A percentile compares a stretch with the other conserved stretches of the same genome.
phyloP scores from a whole-genome alignment of 2,888 invertebrate species.

The Callyntrura sp. region DNA sequence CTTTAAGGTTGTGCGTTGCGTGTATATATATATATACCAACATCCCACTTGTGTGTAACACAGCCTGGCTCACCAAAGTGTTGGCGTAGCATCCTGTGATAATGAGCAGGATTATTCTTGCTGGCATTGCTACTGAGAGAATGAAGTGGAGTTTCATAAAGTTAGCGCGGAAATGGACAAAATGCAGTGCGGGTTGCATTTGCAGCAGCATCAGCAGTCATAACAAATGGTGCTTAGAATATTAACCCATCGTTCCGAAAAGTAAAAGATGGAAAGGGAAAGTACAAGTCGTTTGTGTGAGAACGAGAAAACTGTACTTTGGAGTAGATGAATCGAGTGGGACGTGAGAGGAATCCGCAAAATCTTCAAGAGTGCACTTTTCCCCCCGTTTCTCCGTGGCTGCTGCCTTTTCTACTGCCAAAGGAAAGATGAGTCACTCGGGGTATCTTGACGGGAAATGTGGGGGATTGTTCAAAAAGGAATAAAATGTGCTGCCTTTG shows the following conservation, averaged over 20 bases:
- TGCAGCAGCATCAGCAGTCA: not conserved
- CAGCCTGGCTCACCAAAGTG: not conserved
- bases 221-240: conserved; percentile 44
- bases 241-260: no score
- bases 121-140: no score
- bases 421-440: no score
- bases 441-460: no score
- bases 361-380: conserved; percentile 43
- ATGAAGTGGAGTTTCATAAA: conserved; percentile 28
- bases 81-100: conserved; percentile 38
- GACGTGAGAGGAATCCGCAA: conserved; percentile 49
- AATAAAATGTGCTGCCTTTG: no score
- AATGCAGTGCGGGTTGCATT: not conserved
- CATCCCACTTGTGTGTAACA: conserved; percentile 20
- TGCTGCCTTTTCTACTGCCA: no score
- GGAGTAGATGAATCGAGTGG: conserved; percentile 28
- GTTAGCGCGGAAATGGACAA: not conserved
- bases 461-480: no score
- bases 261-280: no score
- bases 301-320: not conserved
- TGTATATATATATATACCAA: no score
- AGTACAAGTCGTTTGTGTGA: conserved; percentile 21
- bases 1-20: no score
- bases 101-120: conserved; percentile 30
- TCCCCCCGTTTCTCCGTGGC: no score